Percentiles rank a stretch among this genome's conserved stretches.
phyloP scores from a whole-genome alignment of 2,888 invertebrate species.

The Hirtodrosophila trivittata region DNA sequence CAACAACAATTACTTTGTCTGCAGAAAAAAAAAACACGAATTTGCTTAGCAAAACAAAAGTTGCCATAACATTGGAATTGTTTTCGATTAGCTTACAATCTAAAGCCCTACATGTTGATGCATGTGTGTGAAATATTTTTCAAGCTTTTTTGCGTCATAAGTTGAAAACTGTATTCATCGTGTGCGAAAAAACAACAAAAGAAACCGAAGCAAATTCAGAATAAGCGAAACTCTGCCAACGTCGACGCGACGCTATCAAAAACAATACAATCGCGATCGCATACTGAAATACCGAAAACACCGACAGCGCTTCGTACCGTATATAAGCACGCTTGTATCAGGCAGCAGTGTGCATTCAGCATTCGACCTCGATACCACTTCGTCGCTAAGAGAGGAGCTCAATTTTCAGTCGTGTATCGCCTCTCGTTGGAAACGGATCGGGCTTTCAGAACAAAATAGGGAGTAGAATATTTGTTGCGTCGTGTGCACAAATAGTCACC shows the following conservation, averaged over 20 bases:
- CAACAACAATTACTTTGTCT: conserved; percentile 15
- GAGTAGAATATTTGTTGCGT: conserved; percentile 4
- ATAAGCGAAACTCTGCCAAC: conserved; percentile 53
- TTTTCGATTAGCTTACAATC: conserved; percentile 7
- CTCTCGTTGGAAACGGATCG: conserved; percentile 52
- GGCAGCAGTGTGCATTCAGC: conserved; percentile 54
- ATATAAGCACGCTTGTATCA: conserved; percentile 50
- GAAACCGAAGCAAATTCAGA: conserved; percentile 4
- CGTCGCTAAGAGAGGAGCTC: conserved; percentile 34
- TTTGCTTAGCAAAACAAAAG: conserved; percentile 67
- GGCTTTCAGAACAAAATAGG: conserved; percentile 9
- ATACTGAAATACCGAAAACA: conserved; percentile 21
- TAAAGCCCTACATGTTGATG: background rate
- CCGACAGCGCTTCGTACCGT: conserved; percentile 12
- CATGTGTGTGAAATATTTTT: conserved; percentile 50
- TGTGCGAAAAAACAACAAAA: conserved; percentile 24
- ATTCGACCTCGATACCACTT: conserved; percentile 43
- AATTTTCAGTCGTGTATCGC: conserved; percentile 56
- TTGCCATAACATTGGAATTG: conserved; percentile 28
- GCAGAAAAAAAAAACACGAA: conserved; percentile 32
- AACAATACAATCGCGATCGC: conserved; percentile 60
- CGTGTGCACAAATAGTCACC: conserved; percentile 20
- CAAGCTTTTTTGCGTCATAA: conserved; percentile 70
- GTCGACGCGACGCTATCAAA: conserved; percentile 42
- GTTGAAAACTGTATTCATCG: conserved; percentile 43